Percentiles rank a stretch among this genome's conserved stretches.
These are phyloP conservation scores for Acrossocheilus fasciatus DNA, from an alignment of 2,797 vertebrate species.

Conservation along the genomic window DNA sequence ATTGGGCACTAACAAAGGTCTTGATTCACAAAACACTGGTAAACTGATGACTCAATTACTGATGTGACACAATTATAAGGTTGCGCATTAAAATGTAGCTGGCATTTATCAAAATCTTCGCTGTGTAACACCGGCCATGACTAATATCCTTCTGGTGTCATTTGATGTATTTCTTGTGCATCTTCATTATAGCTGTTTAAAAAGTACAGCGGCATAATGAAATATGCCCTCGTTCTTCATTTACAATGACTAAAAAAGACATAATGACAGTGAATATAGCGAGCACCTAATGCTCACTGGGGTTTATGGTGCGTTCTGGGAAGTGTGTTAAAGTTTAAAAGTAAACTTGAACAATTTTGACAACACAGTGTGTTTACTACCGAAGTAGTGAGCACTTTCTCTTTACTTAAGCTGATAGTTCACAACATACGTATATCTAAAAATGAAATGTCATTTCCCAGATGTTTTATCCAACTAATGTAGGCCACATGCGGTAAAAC, in stretches of 20 bases:
- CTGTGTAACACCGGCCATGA: slow-evolving; percentile 3
- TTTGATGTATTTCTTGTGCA: slow-evolving; percentile 3
- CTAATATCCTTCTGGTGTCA: slow-evolving; percentile 16
- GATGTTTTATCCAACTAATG: slow-evolving; percentile 12
- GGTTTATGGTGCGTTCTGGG: not conserved
- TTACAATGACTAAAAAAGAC: not conserved
- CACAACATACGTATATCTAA: not conserved
- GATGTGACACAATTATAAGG: slow-evolving; percentile 6
- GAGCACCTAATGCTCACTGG: not conserved
- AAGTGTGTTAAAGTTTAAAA: not conserved
- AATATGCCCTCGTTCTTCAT: not conserved
- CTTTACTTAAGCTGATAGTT: not conserved
- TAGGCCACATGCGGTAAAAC: slow-evolving; percentile 4
- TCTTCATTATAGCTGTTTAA: slow-evolving; percentile 16
- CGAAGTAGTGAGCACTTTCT: not conserved
- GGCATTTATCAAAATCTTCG: not conserved
- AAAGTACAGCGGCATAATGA: not conserved
- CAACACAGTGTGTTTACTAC: not conserved
- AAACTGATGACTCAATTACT: not conserved
- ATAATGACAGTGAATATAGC: not conserved
- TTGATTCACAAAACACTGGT: not conserved
- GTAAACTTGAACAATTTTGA: not conserved
- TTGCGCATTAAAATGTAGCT: not conserved
- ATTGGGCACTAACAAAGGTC: not conserved
- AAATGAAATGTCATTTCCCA: slow-evolving; percentile 1